Percentiles rank a stretch among this genome's conserved stretches.
Evolutionary conservation across 2,797 vertebrate species (phyloP).

Genomic region (Molossus alvarezi): DNA sequence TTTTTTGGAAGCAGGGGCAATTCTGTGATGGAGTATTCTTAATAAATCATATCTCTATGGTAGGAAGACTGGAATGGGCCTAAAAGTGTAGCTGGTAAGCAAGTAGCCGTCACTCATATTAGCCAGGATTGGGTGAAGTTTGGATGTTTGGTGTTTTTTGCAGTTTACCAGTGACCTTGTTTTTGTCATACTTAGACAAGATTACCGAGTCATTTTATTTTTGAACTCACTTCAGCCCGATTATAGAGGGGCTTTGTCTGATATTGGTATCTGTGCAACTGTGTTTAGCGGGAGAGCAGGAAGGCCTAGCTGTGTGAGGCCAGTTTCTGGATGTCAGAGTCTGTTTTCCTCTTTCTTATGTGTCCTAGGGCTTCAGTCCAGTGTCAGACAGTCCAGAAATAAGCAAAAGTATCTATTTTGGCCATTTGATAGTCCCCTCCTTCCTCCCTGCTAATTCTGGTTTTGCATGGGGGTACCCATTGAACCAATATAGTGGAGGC

Average conservation of each 20-base stretch:
- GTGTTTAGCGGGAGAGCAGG: background rate
- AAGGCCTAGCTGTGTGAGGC: background rate
- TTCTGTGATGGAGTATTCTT: background rate
- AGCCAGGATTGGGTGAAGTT: background rate
- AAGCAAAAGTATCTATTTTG: background rate
- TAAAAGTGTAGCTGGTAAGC: background rate
- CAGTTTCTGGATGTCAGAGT: background rate
- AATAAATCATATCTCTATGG: constrained; percentile 6
- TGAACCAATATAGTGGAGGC: background rate
- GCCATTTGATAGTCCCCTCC: background rate
- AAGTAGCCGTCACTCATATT: background rate
- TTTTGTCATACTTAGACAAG: background rate
- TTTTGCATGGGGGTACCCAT: background rate
- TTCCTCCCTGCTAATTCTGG: background rate
- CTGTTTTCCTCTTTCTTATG: background rate
- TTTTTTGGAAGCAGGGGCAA: background rate
- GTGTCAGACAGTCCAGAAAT: background rate
- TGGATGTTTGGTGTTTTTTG: background rate
- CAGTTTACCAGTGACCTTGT: background rate
- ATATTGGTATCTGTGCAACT: background rate
- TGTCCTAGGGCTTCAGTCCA: background rate
- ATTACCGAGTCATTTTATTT: background rate
- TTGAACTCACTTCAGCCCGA: background rate
- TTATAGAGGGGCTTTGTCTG: background rate
- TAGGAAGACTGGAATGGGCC: background rate